Evolutionary conservation across 2,888 invertebrate genomes (phyloP).

Genomic region (Sesia apiformis): DNA sequence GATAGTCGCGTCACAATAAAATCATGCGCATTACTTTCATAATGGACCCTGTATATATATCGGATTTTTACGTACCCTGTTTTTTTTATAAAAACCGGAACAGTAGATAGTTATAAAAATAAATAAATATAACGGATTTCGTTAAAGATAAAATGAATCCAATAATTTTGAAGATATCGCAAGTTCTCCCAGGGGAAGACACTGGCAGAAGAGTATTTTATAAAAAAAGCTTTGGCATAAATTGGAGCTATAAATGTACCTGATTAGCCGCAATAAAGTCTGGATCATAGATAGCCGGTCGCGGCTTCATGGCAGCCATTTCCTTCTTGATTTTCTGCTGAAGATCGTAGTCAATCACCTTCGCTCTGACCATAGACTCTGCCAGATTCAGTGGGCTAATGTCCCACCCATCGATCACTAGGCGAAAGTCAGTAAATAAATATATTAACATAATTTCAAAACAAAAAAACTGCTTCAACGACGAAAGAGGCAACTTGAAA

Average conservation of each 20-base stretch:
- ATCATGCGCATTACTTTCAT: no score
- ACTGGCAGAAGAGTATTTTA: conserved; percentile 6
- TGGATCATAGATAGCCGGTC: conserved; percentile 89
- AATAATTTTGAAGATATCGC: no score
- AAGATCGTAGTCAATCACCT: conserved; percentile 87
- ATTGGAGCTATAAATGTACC: conserved; percentile 42
- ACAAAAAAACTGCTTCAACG: no score
- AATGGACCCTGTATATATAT: no score
- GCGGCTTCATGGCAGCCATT: conserved; percentile 84
- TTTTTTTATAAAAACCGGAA: no score
- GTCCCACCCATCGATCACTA: conserved; percentile 92
- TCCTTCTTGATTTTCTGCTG: conserved; percentile 84
- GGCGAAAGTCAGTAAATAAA: neutral
- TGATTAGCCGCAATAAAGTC: conserved; percentile 98
- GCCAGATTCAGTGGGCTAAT: conserved; percentile 88
- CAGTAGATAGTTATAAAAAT: no score
- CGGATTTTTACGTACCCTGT: no score
- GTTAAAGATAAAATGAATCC: no score
- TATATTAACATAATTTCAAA: neutral
- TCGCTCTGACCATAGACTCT: conserved; percentile 90
- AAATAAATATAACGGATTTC: no score
- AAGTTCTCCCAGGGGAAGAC: neutral
- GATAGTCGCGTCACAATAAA: no score
- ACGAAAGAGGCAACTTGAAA: no score
- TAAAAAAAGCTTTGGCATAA: conserved; percentile 4